phyloP scores from a whole-genome alignment of 2,113 vertebrate genomes.

The Thunnus maccoyii region DNA sequence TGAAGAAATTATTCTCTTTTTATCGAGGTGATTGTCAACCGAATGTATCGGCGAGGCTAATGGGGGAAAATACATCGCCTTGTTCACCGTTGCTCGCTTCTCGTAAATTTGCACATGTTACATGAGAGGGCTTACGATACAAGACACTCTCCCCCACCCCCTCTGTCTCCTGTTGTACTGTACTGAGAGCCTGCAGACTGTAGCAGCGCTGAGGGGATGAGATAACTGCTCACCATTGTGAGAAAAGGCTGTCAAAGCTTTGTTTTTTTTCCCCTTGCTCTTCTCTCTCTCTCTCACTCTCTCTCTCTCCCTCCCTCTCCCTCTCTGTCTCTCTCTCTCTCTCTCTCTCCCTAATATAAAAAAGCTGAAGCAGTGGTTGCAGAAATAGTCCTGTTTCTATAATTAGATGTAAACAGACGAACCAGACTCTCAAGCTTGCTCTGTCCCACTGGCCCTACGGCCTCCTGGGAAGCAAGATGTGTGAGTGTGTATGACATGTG shows the following conservation, averaged over 20 bases:
- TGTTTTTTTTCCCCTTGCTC: conserved; percentile 43
- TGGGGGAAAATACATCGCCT: conserved; percentile 30
- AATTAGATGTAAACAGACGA: conserved; percentile 84
- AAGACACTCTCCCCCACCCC: conserved; percentile 57
- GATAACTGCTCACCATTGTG: conserved; percentile 75
- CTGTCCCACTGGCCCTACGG: conserved; percentile 78
- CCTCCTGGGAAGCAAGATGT: conserved; percentile 75
- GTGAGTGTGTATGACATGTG: conserved; percentile 43
- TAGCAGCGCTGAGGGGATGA: conserved; percentile 75
- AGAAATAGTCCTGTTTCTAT: conserved; percentile 82
- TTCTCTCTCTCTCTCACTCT: conserved; percentile 2
- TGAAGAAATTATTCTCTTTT: conserved; percentile 50
- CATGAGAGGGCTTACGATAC: conserved; percentile 69
- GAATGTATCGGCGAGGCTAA: conserved; percentile 47
- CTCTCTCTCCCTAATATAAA: conserved; percentile 65
- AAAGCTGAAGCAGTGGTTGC: conserved; percentile 70
- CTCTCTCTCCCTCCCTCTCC: conserved; percentile 4
- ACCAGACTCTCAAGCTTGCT: conserved; percentile 73
- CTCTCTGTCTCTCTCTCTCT: conserved; percentile 18
- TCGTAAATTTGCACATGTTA: conserved; percentile 78
- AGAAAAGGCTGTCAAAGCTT: conserved; percentile 77
- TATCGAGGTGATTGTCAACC: conserved; percentile 31
- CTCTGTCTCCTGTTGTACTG: conserved; percentile 59
- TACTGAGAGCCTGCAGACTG: conserved; percentile 71
- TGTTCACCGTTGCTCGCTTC: conserved; percentile 35